Base-by-base conservation (phyloP, 2,797 vertebrate genomes). In the Hipposideros larvatus region DNA sequence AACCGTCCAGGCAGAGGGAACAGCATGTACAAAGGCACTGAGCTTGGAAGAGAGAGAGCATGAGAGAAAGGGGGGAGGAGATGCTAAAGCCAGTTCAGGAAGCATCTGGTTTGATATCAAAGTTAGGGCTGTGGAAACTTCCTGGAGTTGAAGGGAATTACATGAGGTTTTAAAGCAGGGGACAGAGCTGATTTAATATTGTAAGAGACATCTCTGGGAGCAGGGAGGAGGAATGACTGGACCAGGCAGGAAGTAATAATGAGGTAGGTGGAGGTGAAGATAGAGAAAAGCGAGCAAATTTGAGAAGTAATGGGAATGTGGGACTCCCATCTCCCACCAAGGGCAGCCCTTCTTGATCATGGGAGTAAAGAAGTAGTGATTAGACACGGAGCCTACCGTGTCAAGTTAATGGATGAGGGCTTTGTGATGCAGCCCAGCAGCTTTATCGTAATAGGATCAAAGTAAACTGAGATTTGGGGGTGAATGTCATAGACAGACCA, bases 51-150 rank as follows among this genome's bases (percentile, higher is more conserved):
- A 68, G 6, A 79, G 18, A 65, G 7, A 65, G 41, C 11, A 48
- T 41, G 71, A 84, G 43, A 93, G 63, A 46, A 93, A 90, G 51
- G 83, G 83, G 57, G 31, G 24, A 89, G 13, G 31, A 89, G 71
- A 21, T 7, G n/a, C 61, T n/a, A 61, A 70, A 68, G 21, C 31
- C 34, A 51, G 26, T 84, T 51, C 10, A 14, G 51, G 71, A 79
- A 43, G 15, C 41, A 71, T 63, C 5, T n/a, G 66, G 19, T 51
- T 37, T 37, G 37, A 48, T 87, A 59, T 53, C 51, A 10, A 34
- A 73, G 41, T 46, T 14, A 91, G 57, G 75, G 73, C 66, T 87
- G 26, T 51, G 48, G 41, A 87, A 31, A 80, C 26, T n/a, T 87
- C 48, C 74, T 87, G 21, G 57, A 37, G 75, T 37, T 37, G 37